Evolutionary conservation across 2,888 invertebrate genomes (phyloP).

Genomic region (Oscheius myriophilus): DNA sequence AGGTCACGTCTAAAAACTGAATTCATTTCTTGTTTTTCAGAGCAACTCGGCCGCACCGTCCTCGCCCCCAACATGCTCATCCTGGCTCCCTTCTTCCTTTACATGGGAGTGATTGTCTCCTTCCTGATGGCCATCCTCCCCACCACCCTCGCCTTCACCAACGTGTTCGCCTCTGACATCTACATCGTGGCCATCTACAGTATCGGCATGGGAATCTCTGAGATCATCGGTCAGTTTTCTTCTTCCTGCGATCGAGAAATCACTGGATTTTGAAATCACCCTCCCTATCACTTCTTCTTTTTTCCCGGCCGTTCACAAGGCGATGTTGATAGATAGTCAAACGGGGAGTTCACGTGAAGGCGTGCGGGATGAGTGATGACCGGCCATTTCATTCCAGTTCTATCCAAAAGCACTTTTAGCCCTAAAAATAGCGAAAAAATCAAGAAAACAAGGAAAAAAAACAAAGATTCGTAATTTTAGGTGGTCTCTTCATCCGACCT

Average conservation of each 20-base stretch:
- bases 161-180: conserved; percentile 38
- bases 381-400: background rate
- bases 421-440: background rate
- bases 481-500: conserved; percentile 46
- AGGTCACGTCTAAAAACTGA: too few relatives aligned
- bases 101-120: conserved; percentile 53
- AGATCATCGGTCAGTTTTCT: conserved; percentile 40
- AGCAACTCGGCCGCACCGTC: conserved; percentile 43
- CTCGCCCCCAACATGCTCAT: conserved; percentile 40
- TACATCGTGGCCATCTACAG: conserved; percentile 50
- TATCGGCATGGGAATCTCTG: conserved; percentile 46
- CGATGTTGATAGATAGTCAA: background rate
- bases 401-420: background rate
- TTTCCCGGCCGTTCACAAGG: background rate
- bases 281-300: background rate
- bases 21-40: conserved; percentile 28
- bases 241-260: background rate
- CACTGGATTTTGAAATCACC: conserved; percentile 1
- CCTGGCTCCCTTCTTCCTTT: conserved; percentile 53
- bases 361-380: background rate
- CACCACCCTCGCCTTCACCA: conserved; percentile 49
- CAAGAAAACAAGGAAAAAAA: background rate
- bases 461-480: conserved; percentile 28
- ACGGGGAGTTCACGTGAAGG: background rate
- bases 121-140: conserved; percentile 54